Conservation (phyloP, 2,888 invertebrate species). For the Sinhomidia bicolor region DNA sequence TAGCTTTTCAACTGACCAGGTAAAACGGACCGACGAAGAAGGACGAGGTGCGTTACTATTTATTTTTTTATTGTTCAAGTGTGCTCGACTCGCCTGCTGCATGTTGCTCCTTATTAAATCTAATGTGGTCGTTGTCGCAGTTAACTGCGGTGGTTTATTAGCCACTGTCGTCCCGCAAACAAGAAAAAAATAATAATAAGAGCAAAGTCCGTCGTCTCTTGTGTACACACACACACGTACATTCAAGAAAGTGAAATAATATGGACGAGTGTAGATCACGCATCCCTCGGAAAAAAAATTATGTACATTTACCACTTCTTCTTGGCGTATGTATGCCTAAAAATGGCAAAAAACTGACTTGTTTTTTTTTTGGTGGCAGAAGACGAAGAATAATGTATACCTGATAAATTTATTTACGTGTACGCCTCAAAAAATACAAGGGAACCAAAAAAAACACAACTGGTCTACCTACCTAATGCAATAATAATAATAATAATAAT, state of each 20-base stretch:
- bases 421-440: slow-evolving; percentile 27
- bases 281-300: slow-evolving; percentile 48
- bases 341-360: slow-evolving; percentile 41
- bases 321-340: slow-evolving; percentile 35
- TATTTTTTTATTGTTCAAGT: slow-evolving; percentile 10
- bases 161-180: slow-evolving; percentile 50
- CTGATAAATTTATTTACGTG: slow-evolving; percentile 44
- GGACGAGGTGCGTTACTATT: slow-evolving; percentile 33
- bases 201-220: background rate
- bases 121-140: slow-evolving; percentile 75
- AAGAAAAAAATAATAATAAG: slow-evolving; percentile 46
- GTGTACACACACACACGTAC: slow-evolving; percentile 21
- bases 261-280: slow-evolving; percentile 70
- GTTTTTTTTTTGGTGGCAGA: slow-evolving; percentile 43
- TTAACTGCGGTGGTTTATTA: slow-evolving; percentile 72
- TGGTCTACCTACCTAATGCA: background rate
- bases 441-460: slow-evolving; percentile 27
- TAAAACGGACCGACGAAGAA: background rate
- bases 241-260: slow-evolving; percentile 45
- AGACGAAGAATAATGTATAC: slow-evolving; percentile 33
- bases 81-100: background rate
- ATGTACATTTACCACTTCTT: slow-evolving; percentile 22
- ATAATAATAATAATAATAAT: background rate
- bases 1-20: slow-evolving; percentile 34
- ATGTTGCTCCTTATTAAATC: slow-evolving; percentile 76